These are phyloP conservation scores for Ophiothrix spiculata DNA, from an alignment of 35 echinoderm and acorn worm genomes.

Conservation along the genomic window DNA sequence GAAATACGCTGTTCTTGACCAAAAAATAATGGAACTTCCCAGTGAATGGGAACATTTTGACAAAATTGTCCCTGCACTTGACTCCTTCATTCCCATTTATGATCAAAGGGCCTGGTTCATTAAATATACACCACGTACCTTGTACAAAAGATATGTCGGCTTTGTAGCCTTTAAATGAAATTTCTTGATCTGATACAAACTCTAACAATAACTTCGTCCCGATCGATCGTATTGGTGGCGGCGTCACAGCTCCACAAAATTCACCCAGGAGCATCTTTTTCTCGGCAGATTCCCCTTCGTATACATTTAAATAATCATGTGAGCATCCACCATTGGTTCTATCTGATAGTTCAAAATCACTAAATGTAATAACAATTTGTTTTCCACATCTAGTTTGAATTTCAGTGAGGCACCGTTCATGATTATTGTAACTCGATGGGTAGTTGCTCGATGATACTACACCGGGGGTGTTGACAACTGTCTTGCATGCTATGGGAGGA, in stretches of 20 bases:
- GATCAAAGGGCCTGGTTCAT: too few relatives aligned
- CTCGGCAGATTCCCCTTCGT: neutral
- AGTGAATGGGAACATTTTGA: too few relatives aligned
- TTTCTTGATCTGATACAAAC: too few relatives aligned
- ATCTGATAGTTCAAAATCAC: neutral
- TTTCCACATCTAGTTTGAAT: neutral
- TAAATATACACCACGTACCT: too few relatives aligned
- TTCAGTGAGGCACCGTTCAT: neutral
- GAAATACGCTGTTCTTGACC: too few relatives aligned
- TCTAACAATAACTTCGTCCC: too few relatives aligned
- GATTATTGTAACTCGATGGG: neutral
- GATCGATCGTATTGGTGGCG: too few relatives aligned
- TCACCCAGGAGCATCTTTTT: neutral
- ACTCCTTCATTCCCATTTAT: too few relatives aligned
- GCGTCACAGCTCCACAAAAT: neutral
- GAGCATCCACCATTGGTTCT: neutral
- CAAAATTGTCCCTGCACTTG: too few relatives aligned
- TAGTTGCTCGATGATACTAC: neutral
- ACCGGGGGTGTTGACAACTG: neutral
- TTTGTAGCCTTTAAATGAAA: too few relatives aligned
- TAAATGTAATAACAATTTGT: neutral
- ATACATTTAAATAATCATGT: neutral
- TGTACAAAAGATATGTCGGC: too few relatives aligned
- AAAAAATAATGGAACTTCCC: too few relatives aligned
- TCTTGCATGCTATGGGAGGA: neutral